Evolutionary conservation across 2,797 vertebrate species (phyloP).

Genomic region (Octomys mimax): DNA sequence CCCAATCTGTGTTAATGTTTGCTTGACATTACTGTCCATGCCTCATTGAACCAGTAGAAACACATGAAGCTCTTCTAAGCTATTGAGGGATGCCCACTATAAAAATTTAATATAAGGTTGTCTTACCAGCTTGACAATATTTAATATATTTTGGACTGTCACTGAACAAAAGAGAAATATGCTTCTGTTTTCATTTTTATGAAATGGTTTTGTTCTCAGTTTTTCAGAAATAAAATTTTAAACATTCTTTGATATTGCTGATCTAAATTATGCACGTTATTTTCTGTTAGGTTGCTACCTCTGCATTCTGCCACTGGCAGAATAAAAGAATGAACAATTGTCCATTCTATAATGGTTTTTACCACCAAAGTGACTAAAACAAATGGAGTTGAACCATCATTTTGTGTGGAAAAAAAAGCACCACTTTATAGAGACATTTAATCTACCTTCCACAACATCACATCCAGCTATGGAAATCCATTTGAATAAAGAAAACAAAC

Average conservation of each 20-base stretch:
- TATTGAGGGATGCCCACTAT: neutral
- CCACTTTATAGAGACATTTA: neutral
- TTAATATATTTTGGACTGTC: neutral
- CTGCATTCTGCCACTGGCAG: neutral
- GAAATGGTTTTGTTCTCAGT: no score
- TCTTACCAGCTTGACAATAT: neutral
- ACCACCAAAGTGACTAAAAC: accelerated
- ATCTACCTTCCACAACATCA: neutral
- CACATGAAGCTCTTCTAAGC: neutral
- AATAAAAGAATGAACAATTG: neutral
- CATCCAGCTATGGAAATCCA: neutral
- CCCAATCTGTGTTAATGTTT: neutral
- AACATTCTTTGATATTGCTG: neutral
- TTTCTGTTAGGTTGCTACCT: neutral
- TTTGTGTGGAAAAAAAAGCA: neutral
- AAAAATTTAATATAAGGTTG: neutral
- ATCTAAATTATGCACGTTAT: neutral
- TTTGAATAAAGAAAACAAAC: neutral
- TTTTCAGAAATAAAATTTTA: neutral
- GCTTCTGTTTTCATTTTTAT: neutral
- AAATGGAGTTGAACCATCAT: neutral
- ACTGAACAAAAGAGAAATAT: neutral
- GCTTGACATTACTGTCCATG: neutral
- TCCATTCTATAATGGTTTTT: neutral
- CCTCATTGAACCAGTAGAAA: neutral